phyloP scores from a whole-genome alignment of 2,113 vertebrate species.

The Craseonycteris thonglongyai region DNA sequence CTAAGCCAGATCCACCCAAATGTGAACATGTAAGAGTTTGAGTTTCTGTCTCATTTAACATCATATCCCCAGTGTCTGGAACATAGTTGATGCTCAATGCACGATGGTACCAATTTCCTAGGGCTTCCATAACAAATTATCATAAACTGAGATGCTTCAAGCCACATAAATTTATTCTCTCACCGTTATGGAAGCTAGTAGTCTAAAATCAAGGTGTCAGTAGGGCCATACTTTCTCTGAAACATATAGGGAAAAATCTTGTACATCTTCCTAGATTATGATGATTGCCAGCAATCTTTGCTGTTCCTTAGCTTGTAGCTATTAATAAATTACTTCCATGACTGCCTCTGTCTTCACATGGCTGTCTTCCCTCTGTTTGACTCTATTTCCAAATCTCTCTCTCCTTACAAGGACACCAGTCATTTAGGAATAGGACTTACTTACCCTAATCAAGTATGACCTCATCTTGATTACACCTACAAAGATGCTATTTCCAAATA shows the following conservation, averaged over 20 bases:
- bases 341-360: neutral
- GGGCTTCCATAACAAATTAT: neutral
- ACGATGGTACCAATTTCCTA: neutral
- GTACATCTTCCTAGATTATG: neutral
- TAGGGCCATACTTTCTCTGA: neutral
- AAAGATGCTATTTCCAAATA: conserved; percentile 1
- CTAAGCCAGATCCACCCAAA: neutral
- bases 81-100: neutral
- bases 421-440: neutral
- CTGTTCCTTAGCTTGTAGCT: neutral
- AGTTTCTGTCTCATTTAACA: neutral
- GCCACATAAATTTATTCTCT: neutral
- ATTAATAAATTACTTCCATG: neutral
- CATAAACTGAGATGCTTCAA: neutral
- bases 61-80: neutral
- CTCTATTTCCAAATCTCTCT: neutral
- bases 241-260: neutral
- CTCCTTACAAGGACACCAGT: neutral
- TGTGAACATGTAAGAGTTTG: neutral
- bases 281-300: neutral
- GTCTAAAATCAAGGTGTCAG: neutral
- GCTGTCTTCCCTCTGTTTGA: neutral
- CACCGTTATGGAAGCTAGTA: neutral
- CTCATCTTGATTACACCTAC: neutral
- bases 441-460: neutral